Conservation (phyloP, 2,888 invertebrate species). For the Lamproptera curius region DNA sequence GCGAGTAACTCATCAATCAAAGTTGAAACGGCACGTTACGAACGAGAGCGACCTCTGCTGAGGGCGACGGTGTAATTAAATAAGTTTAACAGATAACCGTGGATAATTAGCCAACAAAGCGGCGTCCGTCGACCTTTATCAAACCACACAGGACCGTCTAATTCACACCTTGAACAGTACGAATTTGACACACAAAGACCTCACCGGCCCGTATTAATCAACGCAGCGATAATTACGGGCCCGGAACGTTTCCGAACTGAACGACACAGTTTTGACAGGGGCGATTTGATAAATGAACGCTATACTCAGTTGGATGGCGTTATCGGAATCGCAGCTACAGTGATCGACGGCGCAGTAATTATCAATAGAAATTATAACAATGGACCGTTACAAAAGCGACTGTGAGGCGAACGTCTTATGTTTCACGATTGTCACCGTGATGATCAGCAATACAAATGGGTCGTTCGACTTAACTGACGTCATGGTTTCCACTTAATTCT, state of each 20-base stretch:
- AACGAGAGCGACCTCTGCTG: constrained; percentile 30
- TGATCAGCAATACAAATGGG: too few species aligned
- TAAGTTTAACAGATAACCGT: constrained; percentile 67
- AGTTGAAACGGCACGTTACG: constrained; percentile 33
- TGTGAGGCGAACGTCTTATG: too few species aligned
- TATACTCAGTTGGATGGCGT: constrained; percentile 45
- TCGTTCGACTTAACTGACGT: too few species aligned
- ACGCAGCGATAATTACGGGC: constrained; percentile 58
- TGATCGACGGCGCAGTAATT: constrained; percentile 42
- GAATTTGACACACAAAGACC: constrained; percentile 53
- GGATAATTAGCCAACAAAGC: constrained; percentile 67
- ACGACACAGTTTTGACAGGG: constrained; percentile 74
- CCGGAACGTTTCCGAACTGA: constrained; percentile 54
- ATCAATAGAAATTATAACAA: too few species aligned
- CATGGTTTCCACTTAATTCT: too few species aligned
- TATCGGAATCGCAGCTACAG: constrained; percentile 27
- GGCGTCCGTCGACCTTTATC: constrained; percentile 67
- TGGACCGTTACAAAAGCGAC: too few species aligned
- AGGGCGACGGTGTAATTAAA: constrained; percentile 62
- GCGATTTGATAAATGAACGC: constrained; percentile 66
- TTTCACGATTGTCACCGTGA: too few species aligned
- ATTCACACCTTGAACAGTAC: constrained; percentile 65
- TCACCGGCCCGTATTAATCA: constrained; percentile 57
- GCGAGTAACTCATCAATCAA: constrained; percentile 53
- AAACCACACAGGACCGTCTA: constrained; percentile 70